Evolutionary conservation across 1,140 invertebrate species (phyloP), one percentile per base, ranked within the genome.

Genomic region (Brachystomella parvula): DNA sequence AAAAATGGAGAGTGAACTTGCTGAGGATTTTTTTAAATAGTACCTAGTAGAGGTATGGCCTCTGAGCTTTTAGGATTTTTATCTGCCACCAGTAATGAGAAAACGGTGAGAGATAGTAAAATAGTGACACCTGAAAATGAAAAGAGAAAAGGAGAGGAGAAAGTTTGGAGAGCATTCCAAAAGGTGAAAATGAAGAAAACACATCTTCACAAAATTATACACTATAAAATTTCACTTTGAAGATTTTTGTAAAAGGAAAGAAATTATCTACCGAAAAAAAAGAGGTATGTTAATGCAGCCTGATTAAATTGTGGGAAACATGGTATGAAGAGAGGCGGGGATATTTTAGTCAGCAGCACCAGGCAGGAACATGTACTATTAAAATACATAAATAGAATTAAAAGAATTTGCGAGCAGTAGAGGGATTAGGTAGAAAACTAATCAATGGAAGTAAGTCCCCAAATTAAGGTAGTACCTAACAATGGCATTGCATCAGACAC

Each of bases 91-190:
- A 98, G 88, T 82, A 98, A 85, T 81, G 96, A 95, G 86, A 98
- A 98, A 82, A 98, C 94, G 83, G 94, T 97, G 85, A 98, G 88
- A 78, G 95, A 97, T 82, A 98, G 91, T 81, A 98, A 89, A 83
- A 98, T 97, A 82, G 94, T 98, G 79, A 98, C 92, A 88, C 92
- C 94, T 96, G 90, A 76, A 90, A 67, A 31, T 59, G 75, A 77
- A 80, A 73, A 78, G 77, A 76, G n/a, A 56, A 65, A 12, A 58
- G 44, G 53, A 39, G 28, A 30, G 28, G 21, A 53, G 24, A 53
- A 53, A 53, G 12, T 9, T 53, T 53, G 49, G n/a, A 44, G n/a
- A n/a, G n/a, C n/a, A n/a, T n/a, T n/a, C n/a, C n/a, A n/a, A n/a
- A n/a, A n/a, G n/a, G n/a, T n/a, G n/a, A n/a, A n/a, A n/a, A n/a